Evolutionary conservation across 1,140 invertebrate genomes (phyloP), one percentile per base, ranked within the genome.

Genomic region (Piezodorus guildinii): DNA sequence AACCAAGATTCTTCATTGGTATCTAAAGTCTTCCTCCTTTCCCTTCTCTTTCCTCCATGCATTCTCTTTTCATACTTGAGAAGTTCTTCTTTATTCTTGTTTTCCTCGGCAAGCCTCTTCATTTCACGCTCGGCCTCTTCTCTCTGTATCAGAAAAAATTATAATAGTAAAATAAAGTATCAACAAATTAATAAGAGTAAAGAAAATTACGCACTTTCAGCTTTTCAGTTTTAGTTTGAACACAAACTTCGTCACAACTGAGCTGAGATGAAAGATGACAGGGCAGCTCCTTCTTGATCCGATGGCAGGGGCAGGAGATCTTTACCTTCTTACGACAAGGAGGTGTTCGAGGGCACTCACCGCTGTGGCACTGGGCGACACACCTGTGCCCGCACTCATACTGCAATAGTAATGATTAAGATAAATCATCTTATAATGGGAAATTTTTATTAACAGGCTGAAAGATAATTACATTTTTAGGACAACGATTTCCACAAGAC

Each of bases 401-500:
- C 79, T 81, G 70, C 5, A 70, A 65, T 49, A 52, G 17, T 17
- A 70, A 65, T 49, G 45, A 43, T 17, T n/a, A 3, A 60, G 17
- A 44, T 12, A 6, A 60, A 34, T 16, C 2, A 8, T 1, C 16
- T 12, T 15, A 16, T 60, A 25, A 60, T 44, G 5, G 6, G 27
- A 23, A 17, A 44, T 19, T 12, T n/a, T 25, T 39, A 39, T 8
- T 19, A 6, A 14, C 17, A 8, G 10, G n/a, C n/a, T 60, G 15
- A 39, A 44, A 60, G 14, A 30, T 46, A 1, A 75, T 79, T 76
- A 90, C 88, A 78, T 81, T 85, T 76, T 86, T 91, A 1, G 90
- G 85, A 73, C 94, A 96, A 64, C 87, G 88, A 73, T 90, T 90
- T 56, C 84, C 83, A 72, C 91, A 94, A 64, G 82, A 84, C 27